Base-by-base conservation (phyloP, 1,140 invertebrate genomes). In the Drosophila navojoa region DNA sequence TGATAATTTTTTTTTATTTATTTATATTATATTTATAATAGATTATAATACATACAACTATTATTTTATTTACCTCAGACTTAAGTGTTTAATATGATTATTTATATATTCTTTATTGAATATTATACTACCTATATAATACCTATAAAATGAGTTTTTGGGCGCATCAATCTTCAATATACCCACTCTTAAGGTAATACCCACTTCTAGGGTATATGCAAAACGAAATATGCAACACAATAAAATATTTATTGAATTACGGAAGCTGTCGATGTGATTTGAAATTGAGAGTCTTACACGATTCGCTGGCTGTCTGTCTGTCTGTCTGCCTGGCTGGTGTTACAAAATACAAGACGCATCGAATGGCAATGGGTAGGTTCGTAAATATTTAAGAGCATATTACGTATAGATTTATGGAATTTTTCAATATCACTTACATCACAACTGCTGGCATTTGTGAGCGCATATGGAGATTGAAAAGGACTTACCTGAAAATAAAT, bases 161-260 rank as follows among this genome's bases (percentile, higher is more conserved):
- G 19, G 19, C 2, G 19, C 19, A 22, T 45, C 3, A 5, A 44
- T 2, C 15, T 9, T n/a, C 42, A 16, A 45, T 16, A 45, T 45
- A 45, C 42, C 42, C 42, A 15, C 42, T 9, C 15, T 44, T 6
- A 16, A 16, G 4, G 13, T 10, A 22, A 22, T 42, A n/a, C 42
- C 15, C n/a, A 45, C 45, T 32, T n/a, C 52, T 44, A 71, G 55
- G 54, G 80, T 69, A 79, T 67, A 69, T 72, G 57, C 42, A 35
- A 61, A 47, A 62, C 29, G 29, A 72, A 75, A 86, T 76, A 71
- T 79, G 70, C 58, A 60, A 82, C 68, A 77, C 79, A 82, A 87
- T 79, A 73, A 71, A 86, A 79, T 57, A 82, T 82, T 87, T 81
- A 86, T 86, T 81, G 82, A 72, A 87, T 86, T 87, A 86, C 82